Evolutionary conservation across 2,888 invertebrate species (phyloP).

Genomic region (Tanypteryx hageni): DNA sequence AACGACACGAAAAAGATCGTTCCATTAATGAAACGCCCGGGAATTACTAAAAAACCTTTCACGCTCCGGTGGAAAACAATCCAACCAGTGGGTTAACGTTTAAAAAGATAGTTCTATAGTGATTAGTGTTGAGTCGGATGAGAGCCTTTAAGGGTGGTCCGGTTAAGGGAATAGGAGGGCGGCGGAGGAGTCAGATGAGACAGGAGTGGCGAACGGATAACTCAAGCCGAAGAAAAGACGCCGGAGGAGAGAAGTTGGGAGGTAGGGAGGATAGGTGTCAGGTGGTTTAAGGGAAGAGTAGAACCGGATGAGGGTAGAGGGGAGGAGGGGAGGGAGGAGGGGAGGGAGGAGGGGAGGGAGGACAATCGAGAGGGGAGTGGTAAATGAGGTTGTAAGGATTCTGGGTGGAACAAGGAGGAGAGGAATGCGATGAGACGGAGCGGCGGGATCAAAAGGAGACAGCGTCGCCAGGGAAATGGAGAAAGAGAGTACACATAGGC

Average conservation of each 20-base stretch:
- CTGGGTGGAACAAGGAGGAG: constrained; percentile 22
- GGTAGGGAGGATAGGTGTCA: background rate
- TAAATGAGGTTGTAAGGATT: constrained; percentile 57
- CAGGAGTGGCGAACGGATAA: background rate
- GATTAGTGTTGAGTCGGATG: constrained; percentile 35
- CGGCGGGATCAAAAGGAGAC: constrained; percentile 44
- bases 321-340: background rate
- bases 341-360: background rate
- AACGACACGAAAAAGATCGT: background rate
- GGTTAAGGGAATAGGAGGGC: background rate
- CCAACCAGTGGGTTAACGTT: constrained; percentile 15
- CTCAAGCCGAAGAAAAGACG: background rate
- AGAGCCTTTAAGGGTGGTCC: constrained; percentile 41
- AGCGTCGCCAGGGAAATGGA: background rate
- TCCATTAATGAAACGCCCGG: constrained; percentile 7
- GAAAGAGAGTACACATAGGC: background rate
- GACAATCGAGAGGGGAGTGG: background rate
- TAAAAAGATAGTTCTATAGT: constrained; percentile 48
- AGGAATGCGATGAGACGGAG: constrained; percentile 17
- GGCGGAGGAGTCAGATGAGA: background rate
- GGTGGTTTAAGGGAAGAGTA: constrained; percentile 6
- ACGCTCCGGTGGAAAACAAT: background rate
- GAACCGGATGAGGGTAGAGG: background rate
- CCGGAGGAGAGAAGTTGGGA: background rate
- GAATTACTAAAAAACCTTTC: background rate